Percentiles rank a stretch among this genome's conserved stretches.
Conservation (phyloP, 2,888 invertebrate species). For the Oscheius onirici region DNA sequence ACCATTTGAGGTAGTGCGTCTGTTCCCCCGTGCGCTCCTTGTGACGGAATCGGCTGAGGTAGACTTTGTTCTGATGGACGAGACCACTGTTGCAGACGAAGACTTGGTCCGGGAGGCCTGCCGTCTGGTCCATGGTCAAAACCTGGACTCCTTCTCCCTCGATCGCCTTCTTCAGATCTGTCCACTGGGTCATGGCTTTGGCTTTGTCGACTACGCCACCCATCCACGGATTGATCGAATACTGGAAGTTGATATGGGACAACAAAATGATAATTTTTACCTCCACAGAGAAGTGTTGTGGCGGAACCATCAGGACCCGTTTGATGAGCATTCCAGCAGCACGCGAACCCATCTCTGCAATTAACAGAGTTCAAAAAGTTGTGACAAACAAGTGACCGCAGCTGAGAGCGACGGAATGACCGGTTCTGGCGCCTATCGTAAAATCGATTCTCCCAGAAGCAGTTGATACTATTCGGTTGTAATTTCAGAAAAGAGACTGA, state of each 20-base stretch:
- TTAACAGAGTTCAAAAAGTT: background rate
- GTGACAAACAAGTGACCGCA: background rate
- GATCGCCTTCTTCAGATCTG: slow-evolving; percentile 60
- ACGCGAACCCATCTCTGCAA: slow-evolving; percentile 22
- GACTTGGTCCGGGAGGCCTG: slow-evolving; percentile 71
- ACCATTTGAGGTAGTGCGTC: slow-evolving; percentile 68
- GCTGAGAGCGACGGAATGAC: background rate
- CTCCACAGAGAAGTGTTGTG: slow-evolving; percentile 68
- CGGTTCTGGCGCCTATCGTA: slow-evolving; percentile 3
- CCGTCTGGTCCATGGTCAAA: slow-evolving; percentile 63
- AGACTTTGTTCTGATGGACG: slow-evolving; percentile 65
- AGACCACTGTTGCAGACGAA: slow-evolving; percentile 71
- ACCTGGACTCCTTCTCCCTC: slow-evolving; percentile 68
- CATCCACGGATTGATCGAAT: slow-evolving; percentile 71
- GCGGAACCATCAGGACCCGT: slow-evolving; percentile 69
- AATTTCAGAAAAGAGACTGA: background rate
- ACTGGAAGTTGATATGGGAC: slow-evolving; percentile 34
- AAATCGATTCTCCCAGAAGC: slow-evolving; percentile 2
- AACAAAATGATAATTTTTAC: slow-evolving; percentile 28
- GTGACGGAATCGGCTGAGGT: slow-evolving; percentile 69
- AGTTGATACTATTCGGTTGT: background rate
- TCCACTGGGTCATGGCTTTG: slow-evolving; percentile 67
- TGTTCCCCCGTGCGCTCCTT: slow-evolving; percentile 69
- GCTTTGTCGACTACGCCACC: slow-evolving; percentile 68
- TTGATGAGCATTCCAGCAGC: slow-evolving; percentile 46